These are phyloP conservation scores for Myioborus miniatus DNA, from an alignment of 2,797 vertebrate genomes.

Conservation along the genomic window DNA sequence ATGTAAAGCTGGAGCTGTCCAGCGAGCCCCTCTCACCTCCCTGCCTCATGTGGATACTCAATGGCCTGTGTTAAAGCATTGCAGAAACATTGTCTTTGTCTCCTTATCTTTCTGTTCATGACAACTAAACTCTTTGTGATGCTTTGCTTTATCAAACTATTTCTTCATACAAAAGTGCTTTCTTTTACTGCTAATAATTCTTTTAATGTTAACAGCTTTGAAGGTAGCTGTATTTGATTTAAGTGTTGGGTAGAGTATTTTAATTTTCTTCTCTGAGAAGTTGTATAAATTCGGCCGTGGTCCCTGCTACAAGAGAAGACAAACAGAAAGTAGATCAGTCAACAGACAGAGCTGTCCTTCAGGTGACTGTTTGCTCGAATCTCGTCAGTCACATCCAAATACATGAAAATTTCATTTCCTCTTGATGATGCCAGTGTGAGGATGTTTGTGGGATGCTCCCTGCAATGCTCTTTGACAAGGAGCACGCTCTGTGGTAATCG, in stretches of 20 bases:
- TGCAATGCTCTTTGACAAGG: not conserved
- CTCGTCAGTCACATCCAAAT: not conserved
- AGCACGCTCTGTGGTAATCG: not conserved
- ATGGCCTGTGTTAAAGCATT: not conserved
- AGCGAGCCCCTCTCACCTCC: not conserved
- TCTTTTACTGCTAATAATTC: not conserved
- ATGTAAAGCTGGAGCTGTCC: slow-evolving; percentile 43
- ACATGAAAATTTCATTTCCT: not conserved
- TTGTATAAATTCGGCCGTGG: not conserved
- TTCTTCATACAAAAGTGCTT: not conserved
- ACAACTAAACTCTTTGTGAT: not conserved
- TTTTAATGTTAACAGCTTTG: not conserved
- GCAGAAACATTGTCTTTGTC: not conserved
- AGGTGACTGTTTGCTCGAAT: not conserved
- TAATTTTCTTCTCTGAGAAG: not conserved
- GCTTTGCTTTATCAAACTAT: not conserved
- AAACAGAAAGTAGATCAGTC: not conserved
- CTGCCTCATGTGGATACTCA: not conserved
- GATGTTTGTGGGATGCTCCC: not conserved
- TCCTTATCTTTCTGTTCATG: not conserved
- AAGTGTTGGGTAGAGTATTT: not conserved
- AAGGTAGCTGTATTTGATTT: not conserved
- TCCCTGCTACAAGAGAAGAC: not conserved
- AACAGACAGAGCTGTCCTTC: not conserved
- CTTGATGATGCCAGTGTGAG: not conserved